Evolutionary conservation across 2,888 invertebrate genomes (phyloP), one percentile per base, ranked within the genome.

Genomic region (Diarsia rubi): DNA sequence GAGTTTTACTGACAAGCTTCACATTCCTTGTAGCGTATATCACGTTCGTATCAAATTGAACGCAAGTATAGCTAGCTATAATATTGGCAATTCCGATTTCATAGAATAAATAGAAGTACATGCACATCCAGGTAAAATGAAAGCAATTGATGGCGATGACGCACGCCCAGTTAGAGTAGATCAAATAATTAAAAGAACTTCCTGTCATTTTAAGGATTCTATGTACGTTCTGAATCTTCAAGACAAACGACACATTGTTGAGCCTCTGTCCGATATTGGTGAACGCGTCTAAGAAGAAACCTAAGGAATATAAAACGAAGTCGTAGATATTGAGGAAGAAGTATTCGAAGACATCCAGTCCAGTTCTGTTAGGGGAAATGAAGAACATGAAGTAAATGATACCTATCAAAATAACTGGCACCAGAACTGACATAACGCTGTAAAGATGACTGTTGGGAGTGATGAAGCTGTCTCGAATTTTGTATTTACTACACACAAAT

Each of bases 141-240:
- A 67, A 78, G 3, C 47, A 44, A 37, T 67, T 72, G 52, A 67
- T 19, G 0, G 63, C 9, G 19, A 63, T 1, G 49, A 73, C n/a
- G 31, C 19, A 71, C 1, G 45, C 0, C 78, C 78, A 78, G 66
- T 78, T 78, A 5, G 11, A 37, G 19, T 49, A n/a, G 8, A n/a
- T 49, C 1, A 78, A 64, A 31, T 5, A 5, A 9, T 69, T 64
- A 0, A 49, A 72, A 37, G 44, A 54, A 14, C 14, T 66, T 9
- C 14, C 73, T 8, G 49, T 57, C 0, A 79, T 6, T 37, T 73
- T 78, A 3, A 79, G 62, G 5, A 49, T 27, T 16, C 21, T 49
- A n/a, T 59, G 49, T 5, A 73, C 44, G 11, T 59, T 78, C 47
- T 78, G 78, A 19, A 78, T 63, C 42, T 73, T 73, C 14, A 79